Evolutionary conservation across 2,113 vertebrate genomes (phyloP).

Genomic region (Seriola rivoliana): DNA sequence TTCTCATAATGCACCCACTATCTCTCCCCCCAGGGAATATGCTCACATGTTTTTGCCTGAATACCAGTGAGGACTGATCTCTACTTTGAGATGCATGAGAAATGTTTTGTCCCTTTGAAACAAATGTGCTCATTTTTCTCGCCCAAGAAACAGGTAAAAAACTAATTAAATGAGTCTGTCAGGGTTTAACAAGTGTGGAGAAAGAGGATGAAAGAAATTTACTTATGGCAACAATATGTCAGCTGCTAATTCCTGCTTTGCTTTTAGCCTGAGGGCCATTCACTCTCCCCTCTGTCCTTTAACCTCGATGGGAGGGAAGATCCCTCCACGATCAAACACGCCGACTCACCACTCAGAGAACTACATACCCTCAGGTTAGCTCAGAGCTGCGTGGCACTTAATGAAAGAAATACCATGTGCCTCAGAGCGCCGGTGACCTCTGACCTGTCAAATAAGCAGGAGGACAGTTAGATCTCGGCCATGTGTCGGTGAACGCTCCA

Average conservation of each 20-base stretch:
- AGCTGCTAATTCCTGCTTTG: constrained; percentile 30
- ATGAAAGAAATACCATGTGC: constrained; percentile 67
- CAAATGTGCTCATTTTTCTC: too few relatives aligned
- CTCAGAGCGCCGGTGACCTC: constrained; percentile 46
- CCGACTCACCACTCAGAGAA: constrained; percentile 14
- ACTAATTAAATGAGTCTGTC: not conserved
- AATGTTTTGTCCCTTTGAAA: too few relatives aligned
- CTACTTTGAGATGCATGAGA: too few relatives aligned
- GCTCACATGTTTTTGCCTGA: too few relatives aligned
- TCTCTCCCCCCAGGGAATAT: too few relatives aligned
- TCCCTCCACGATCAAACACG: constrained; percentile 18
- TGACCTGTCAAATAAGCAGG: constrained; percentile 59
- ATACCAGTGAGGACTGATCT: too few relatives aligned
- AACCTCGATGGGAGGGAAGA: constrained; percentile 35
- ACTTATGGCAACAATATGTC: not conserved
- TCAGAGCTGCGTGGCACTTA: constrained; percentile 31
- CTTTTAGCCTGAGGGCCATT: constrained; percentile 38
- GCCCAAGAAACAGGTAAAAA: too few relatives aligned
- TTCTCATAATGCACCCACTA: too few relatives aligned
- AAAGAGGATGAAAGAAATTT: not conserved
- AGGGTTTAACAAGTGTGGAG: not conserved
- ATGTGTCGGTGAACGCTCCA: constrained; percentile 40
- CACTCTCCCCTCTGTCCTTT: constrained; percentile 32
- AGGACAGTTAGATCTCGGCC: constrained; percentile 43
- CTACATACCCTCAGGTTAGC: constrained; percentile 31